A percentile compares a stretch with the other conserved stretches of the same genome.
Conservation (phyloP, 2,113 vertebrate genomes). For the Heptranchias perlo region DNA sequence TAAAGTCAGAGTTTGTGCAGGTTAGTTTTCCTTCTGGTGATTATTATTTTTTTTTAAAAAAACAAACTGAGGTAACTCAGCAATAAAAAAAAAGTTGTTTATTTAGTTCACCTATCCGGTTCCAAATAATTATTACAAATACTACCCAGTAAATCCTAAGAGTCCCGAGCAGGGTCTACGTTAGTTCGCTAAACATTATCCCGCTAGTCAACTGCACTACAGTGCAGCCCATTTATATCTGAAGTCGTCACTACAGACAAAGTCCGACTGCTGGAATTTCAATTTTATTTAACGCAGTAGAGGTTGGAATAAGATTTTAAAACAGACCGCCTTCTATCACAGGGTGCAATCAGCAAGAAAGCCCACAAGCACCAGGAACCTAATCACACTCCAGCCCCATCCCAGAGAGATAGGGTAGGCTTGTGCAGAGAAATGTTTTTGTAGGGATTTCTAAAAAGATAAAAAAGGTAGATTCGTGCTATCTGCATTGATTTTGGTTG, state of each 20-base stretch:
- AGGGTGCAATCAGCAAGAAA: neutral
- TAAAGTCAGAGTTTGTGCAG: neutral
- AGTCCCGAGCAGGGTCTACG: neutral
- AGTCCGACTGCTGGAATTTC: neutral
- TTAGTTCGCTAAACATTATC: neutral
- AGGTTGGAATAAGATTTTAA: neutral
- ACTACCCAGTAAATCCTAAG: neutral
- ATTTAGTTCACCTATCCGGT: neutral
- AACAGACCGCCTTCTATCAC: too few relatives aligned
- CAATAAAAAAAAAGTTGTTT: neutral
- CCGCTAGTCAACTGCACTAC: neutral
- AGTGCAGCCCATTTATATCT: neutral
- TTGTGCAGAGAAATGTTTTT: too few relatives aligned
- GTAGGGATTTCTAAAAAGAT: too few relatives aligned
- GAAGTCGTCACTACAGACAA: too few relatives aligned
- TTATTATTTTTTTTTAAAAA: neutral
- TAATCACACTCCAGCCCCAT: too few relatives aligned
- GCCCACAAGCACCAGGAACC: too few relatives aligned
- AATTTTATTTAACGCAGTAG: neutral
- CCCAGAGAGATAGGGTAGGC: too few relatives aligned
- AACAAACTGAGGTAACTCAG: neutral
- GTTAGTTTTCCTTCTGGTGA: neutral
- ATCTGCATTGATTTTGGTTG: too few relatives aligned
- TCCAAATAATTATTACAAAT: neutral
- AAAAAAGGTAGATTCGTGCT: too few relatives aligned